phyloP scores from a whole-genome alignment of 2,113 vertebrate genomes.

The Cisticola juncidis region DNA sequence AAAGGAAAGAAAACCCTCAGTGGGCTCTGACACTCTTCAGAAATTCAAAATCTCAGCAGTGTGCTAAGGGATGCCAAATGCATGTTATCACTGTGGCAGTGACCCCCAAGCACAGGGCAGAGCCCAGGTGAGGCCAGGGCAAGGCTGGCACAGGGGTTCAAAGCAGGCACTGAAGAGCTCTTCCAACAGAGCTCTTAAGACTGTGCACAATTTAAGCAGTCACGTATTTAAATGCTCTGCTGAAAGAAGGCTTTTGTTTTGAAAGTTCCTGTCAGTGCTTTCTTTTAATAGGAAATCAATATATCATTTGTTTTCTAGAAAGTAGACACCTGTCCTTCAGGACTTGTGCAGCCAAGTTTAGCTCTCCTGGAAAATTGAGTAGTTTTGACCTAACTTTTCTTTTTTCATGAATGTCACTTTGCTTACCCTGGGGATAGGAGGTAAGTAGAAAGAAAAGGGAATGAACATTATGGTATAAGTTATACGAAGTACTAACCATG shows the following conservation, averaged over 20 bases:
- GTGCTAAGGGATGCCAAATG: neutral
- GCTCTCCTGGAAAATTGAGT: conserved; percentile 38
- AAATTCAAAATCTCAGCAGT: neutral
- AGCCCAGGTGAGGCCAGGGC: neutral
- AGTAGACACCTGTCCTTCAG: conserved; percentile 43
- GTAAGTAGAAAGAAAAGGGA: neutral
- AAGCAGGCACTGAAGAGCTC: neutral
- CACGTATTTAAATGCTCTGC: neutral
- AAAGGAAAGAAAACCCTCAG: neutral
- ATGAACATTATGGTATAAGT: neutral
- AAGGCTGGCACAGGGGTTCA: neutral
- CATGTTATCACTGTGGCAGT: neutral
- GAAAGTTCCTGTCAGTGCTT: neutral
- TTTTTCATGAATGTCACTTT: neutral
- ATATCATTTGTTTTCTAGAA: conserved; percentile 57
- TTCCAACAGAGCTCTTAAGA: neutral
- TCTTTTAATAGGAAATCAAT: conserved; percentile 55
- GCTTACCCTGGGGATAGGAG: neutral
- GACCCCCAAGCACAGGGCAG: neutral
- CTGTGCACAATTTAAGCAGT: neutral
- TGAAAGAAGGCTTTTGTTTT: conserved; percentile 35
- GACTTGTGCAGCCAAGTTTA: conserved; percentile 26
- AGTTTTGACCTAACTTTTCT: conserved; percentile 31
- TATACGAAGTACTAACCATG: neutral
- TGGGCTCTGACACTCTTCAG: neutral